A percentile compares a stretch with the other conserved stretches of the same genome.
Evolutionary conservation across 2,797 vertebrate species (phyloP).

Genomic region (Gymnopithys bicolor): DNA sequence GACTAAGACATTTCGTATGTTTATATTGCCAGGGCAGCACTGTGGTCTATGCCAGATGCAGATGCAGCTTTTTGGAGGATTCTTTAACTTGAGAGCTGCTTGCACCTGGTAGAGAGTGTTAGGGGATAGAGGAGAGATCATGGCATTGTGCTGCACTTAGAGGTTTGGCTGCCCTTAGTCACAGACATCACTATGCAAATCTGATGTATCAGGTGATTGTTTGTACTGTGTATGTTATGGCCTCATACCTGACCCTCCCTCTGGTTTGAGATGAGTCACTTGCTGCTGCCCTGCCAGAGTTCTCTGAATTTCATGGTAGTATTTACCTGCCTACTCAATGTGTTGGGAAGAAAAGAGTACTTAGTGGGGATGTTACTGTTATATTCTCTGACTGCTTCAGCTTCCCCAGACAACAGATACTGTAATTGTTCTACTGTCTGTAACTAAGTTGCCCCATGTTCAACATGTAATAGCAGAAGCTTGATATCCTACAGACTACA

Average conservation of each 20-base stretch:
- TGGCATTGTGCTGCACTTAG: background rate
- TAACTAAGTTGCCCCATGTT: background rate
- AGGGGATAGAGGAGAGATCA: background rate
- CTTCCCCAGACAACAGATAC: background rate
- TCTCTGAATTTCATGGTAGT: background rate
- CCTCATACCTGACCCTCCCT: background rate
- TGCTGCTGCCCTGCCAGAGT: background rate
- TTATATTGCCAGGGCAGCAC: background rate
- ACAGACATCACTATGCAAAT: background rate
- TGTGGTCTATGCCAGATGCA: background rate
- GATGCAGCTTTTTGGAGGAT: background rate
- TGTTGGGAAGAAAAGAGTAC: background rate
- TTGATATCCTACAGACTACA: background rate
- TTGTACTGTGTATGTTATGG: fast-evolving
- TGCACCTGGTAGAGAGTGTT: background rate
- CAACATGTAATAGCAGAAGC: background rate
- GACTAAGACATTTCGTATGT: background rate
- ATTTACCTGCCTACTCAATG: background rate
- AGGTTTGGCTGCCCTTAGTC: background rate
- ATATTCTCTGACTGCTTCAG: background rate
- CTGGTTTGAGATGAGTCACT: background rate
- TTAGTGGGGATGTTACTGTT: background rate
- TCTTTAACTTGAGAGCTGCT: background rate
- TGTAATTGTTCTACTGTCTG: background rate
- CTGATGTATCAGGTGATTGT: background rate